Conservation (phyloP, 92 coral and sea anemone genomes). For the Virgularia gustaviana region DNA sequence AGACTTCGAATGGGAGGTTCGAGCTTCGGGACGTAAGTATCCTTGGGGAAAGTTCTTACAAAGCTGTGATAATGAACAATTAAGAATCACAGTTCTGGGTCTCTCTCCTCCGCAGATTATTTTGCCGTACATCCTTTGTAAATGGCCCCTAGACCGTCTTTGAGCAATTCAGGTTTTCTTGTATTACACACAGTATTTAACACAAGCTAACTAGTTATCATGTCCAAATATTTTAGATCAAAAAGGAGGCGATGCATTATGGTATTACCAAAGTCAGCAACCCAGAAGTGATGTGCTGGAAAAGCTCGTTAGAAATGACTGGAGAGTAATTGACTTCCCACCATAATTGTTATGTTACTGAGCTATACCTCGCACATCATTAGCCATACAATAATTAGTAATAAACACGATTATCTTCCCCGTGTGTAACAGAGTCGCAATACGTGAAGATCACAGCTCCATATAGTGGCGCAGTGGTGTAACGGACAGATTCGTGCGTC, state of each 20-base stretch:
- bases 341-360: slow-evolving; percentile 51
- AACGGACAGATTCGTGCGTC: no score
- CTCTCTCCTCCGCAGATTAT: neutral
- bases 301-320: slow-evolving; percentile 40
- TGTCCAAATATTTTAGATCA: slow-evolving; percentile 57
- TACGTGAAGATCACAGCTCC: no score
- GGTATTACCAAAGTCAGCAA: slow-evolving; percentile 80
- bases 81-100: neutral
- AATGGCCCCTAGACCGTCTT: slow-evolving; percentile 4
- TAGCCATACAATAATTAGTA: no score
- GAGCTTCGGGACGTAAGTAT: slow-evolving; percentile 29
- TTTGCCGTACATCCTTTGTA: neutral
- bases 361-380: no score
- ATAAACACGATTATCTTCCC: no score
- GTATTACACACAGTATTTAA: slow-evolving; percentile 42
- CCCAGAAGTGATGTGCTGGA: slow-evolving; percentile 57
- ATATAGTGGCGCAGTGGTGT: no score
- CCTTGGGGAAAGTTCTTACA: no score
- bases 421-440: no score
- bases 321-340: slow-evolving; percentile 63
- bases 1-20: slow-evolving; percentile 22
- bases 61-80: no score
- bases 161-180: slow-evolving; percentile 45
- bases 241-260: slow-evolving; percentile 80
- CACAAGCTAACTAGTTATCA: slow-evolving; percentile 26